Base-by-base conservation (phyloP, 2,797 vertebrate genomes). In the Sitta carolinensis region DNA sequence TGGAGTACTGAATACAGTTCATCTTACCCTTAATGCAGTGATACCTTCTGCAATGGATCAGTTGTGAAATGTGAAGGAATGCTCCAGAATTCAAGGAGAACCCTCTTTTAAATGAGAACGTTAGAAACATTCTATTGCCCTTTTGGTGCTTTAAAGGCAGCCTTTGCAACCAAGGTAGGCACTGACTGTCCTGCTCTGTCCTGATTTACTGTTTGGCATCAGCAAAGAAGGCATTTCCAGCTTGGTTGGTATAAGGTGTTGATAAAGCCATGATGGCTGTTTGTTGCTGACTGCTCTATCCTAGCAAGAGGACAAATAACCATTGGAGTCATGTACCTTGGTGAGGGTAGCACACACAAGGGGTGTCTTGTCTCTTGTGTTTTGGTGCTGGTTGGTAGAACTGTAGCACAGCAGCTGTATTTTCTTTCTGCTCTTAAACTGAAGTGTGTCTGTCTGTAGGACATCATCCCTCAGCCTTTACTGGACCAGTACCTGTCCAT, bases 381-480 rank as follows among this genome's bases (percentile, higher is more conserved):
- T 82, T n/a, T 34, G 51, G n/a, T 70, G 30, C 45, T 25, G 42
- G 25, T 45, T 51, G 68, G 48, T 58, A 66, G 54, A 61, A 36
- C 32, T 73, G 43, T 51, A 54, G 69, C 45, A 57, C 36, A 68
- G 13, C 16, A 68, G 81, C 14, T 45, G 4, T 50, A 1, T 51
- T 88, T 88, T 73, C 40, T 77, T 86, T 59, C 43, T 75, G 58
- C 32, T 50, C 12, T 59, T 38, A 32, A 75, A n/a, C 14, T 43
- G 19, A 70, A 13, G 7, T 66, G 18, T 78, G 9, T 64, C 42
- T 87, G 4, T 82, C 42, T 73, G 2, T 55, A 98, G 98, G 98
- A 98, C 70, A 93, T 98, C 70, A 98, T 98, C 76, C 98, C 98
- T n/a, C 98, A 98, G 70, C 97, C 97, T n/a, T 89, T 98, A 16